phyloP scores from a whole-genome alignment of 2,113 vertebrate genomes.

The Chamaea fasciata region DNA sequence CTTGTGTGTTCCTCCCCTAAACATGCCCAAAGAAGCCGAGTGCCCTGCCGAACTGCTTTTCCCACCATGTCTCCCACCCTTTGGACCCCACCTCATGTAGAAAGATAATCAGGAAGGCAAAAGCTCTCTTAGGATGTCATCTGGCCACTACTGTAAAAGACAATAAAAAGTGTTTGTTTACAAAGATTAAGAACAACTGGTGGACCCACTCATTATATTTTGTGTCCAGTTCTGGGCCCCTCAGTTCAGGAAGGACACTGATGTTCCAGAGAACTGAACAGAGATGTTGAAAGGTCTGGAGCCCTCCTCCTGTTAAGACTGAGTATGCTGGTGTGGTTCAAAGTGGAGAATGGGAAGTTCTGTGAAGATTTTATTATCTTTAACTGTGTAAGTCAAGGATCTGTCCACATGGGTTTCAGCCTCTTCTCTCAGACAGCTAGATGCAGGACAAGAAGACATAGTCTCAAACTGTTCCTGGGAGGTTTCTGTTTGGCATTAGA shows the following conservation, averaged over 20 bases:
- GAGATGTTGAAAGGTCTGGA: background rate
- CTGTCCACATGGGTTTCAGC: fast-evolving
- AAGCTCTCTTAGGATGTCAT: background rate
- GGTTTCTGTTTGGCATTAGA: background rate
- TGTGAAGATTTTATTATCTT: background rate
- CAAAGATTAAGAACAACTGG: background rate
- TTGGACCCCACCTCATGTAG: too few species aligned
- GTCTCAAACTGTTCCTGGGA: background rate
- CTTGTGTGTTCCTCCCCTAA: too few species aligned
- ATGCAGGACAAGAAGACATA: background rate
- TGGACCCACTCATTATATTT: too few species aligned
- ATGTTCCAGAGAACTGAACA: background rate
- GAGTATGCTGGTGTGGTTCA: background rate
- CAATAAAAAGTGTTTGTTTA: background rate
- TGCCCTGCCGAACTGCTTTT: too few species aligned
- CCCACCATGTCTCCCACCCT: too few species aligned
- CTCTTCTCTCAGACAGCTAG: background rate
- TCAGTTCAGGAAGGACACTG: background rate
- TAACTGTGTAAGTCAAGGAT: too few species aligned
- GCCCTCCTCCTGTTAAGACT: background rate
- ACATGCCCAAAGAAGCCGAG: too few species aligned
- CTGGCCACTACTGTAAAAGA: background rate
- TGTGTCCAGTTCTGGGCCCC: background rate
- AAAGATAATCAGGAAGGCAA: background rate
- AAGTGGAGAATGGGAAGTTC: background rate